Conservation (phyloP, 2,888 invertebrate genomes). For the Drosophila subsilvestris region DNA sequence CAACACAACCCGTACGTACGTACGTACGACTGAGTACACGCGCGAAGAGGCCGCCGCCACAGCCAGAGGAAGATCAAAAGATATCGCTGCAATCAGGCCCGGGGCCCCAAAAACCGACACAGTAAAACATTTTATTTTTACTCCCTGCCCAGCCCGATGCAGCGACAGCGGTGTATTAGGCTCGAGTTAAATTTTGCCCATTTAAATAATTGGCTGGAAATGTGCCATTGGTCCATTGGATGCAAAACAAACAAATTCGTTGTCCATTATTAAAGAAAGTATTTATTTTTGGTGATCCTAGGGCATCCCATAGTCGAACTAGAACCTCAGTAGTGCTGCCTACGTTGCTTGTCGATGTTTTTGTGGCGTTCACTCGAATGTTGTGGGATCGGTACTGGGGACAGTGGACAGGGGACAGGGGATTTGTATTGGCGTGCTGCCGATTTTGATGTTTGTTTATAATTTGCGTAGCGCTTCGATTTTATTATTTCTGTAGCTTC, state of each 20-base stretch:
- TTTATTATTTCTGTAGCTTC: slow-evolving; percentile 39
- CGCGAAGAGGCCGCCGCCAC: background rate
- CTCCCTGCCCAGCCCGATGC: background rate
- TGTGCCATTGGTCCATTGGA: too few species aligned
- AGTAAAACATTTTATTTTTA: background rate
- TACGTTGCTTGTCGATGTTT: slow-evolving; percentile 41
- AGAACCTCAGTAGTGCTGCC: slow-evolving; percentile 4
- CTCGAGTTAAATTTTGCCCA: background rate
- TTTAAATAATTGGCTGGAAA: too few species aligned
- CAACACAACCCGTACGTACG: slow-evolving; percentile 32
- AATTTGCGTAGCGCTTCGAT: slow-evolving; percentile 56
- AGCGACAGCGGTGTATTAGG: slow-evolving; percentile 10
- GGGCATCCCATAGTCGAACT: slow-evolving; percentile 10
- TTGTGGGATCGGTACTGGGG: background rate
- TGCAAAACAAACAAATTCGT: too few species aligned
- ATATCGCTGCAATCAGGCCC: slow-evolving; percentile 55
- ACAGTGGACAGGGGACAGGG: background rate
- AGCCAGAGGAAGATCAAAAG: slow-evolving; percentile 66
- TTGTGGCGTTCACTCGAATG: slow-evolving; percentile 33
- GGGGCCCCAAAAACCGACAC: slow-evolving; percentile 28
- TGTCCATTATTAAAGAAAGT: too few species aligned
- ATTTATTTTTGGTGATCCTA: too few species aligned
- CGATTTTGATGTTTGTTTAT: slow-evolving; percentile 64
- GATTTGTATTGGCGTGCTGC: background rate
- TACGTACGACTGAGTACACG: background rate